Conservation (phyloP, 1,140 invertebrate genomes). For the Streblospio benedicti region DNA sequence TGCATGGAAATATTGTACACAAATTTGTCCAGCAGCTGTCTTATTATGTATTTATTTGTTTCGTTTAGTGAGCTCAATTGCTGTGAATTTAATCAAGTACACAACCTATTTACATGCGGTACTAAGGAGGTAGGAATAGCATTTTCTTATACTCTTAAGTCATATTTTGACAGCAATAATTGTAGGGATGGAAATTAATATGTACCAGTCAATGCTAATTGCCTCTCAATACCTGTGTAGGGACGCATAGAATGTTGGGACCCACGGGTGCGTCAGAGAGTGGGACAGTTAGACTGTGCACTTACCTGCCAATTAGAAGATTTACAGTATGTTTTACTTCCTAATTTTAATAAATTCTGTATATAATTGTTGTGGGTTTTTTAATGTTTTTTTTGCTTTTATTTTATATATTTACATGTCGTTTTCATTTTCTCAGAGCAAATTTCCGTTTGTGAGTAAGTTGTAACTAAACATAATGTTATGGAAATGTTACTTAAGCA, state of each 20-base stretch:
- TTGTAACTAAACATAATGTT: no score
- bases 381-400: no score
- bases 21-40: no score
- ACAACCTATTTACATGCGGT: slow-evolving; percentile 78
- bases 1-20: background rate
- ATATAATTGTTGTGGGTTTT: no score
- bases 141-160: no score
- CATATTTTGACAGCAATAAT: no score
- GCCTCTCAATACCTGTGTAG: slow-evolving; percentile 19
- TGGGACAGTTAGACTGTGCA: slow-evolving; percentile 77
- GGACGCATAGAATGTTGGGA: slow-evolving; percentile 95
- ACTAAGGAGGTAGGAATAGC: slow-evolving; percentile 68
- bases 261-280: slow-evolving; percentile 61
- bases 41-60: slow-evolving; percentile 16
- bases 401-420: no score
- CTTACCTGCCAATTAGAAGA: slow-evolving; percentile 59
- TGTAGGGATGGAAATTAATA: no score
- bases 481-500: no score
- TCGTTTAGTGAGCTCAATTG: slow-evolving; percentile 56
- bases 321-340: slow-evolving; percentile 47
- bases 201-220: no score
- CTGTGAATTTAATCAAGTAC: slow-evolving; percentile 76
- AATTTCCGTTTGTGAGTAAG: no score
- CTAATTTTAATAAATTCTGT: background rate
- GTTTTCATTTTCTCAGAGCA: no score